phyloP scores from a whole-genome alignment of 2,888 invertebrate species.

The Drosophila demipolita region DNA sequence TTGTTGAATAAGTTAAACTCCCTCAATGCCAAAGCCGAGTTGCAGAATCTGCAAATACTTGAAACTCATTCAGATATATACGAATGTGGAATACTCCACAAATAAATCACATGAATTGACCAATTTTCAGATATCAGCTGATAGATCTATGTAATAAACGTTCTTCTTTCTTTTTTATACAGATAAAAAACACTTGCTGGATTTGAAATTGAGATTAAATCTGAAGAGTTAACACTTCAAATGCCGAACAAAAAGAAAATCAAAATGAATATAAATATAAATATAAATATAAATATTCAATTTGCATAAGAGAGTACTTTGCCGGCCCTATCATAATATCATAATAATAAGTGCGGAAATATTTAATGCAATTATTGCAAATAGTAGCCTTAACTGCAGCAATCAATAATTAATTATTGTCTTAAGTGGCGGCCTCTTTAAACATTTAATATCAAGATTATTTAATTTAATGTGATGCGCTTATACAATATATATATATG shows the following conservation, averaged over 20 bases:
- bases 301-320: not conserved
- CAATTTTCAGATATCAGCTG: not conserved
- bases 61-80: no score
- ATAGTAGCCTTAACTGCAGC: not conserved
- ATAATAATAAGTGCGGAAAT: not conserved
- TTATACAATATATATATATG: no score
- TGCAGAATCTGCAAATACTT: not conserved
- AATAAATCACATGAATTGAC: not conserved
- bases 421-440: slow-evolving; percentile 4
- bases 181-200: not conserved
- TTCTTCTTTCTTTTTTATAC: not conserved
- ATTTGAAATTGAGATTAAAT: not conserved
- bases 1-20: not conserved
- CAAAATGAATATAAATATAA: not conserved
- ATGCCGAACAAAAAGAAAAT: not conserved
- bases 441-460: not conserved
- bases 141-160: not conserved
- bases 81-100: not conserved
- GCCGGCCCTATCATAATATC: not conserved
- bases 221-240: not conserved
- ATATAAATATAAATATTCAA: not conserved
- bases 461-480: not conserved
- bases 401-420: not conserved
- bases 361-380: not conserved
- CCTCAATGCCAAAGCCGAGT: not conserved